Conservation (phyloP, 2,113 vertebrate genomes). For the Oreochromis spilurus region DNA sequence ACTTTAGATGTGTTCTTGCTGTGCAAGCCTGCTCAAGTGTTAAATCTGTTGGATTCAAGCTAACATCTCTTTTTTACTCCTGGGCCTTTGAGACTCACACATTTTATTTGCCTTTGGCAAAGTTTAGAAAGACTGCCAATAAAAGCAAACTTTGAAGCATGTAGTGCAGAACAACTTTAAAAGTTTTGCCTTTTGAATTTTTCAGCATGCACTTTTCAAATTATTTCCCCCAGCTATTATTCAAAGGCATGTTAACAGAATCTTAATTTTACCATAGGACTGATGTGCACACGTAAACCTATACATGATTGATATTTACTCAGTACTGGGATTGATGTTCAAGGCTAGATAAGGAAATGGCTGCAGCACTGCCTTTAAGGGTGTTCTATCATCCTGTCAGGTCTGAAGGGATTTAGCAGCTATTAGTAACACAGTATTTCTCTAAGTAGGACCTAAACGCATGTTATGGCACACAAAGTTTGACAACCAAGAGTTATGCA, state of each 20-base stretch:
- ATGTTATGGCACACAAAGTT: background rate
- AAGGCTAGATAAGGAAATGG: background rate
- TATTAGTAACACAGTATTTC: slow-evolving; percentile 3
- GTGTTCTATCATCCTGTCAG: slow-evolving; percentile 27
- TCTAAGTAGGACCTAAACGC: background rate
- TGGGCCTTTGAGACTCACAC: background rate
- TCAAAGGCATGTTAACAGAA: background rate
- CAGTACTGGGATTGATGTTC: background rate
- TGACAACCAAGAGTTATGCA: background rate
- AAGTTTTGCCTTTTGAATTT: background rate
- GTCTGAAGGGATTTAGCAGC: slow-evolving; percentile 1
- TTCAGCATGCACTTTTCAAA: background rate
- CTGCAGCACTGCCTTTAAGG: background rate
- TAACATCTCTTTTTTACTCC: background rate
- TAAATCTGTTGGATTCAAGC: background rate
- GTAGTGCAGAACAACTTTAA: background rate
- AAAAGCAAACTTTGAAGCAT: background rate
- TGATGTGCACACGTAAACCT: background rate
- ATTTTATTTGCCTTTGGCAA: background rate
- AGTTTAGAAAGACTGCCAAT: background rate
- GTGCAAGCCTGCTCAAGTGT: background rate
- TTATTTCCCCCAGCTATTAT: background rate
- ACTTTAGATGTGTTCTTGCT: background rate
- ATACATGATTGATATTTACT: background rate
- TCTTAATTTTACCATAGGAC: background rate